phyloP scores from a whole-genome alignment of 2,113 vertebrate species.

The Microtus montanus region DNA sequence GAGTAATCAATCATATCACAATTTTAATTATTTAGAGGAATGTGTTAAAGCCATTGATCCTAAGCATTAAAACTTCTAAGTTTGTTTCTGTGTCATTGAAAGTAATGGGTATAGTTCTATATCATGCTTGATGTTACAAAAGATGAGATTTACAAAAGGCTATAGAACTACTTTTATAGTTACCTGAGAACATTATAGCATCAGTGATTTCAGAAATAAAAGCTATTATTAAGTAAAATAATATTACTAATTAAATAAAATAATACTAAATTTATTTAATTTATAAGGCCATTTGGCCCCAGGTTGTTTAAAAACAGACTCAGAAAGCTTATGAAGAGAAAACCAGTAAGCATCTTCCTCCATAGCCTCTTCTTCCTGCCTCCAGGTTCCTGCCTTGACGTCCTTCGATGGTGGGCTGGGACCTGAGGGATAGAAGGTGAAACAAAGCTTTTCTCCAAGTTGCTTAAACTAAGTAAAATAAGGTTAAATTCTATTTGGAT shows the following conservation, averaged over 20 bases:
- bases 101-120: not conserved
- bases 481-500: not conserved
- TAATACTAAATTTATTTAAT: too few species aligned
- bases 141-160: not conserved
- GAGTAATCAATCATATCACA: slow-evolving; percentile 19
- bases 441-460: not conserved
- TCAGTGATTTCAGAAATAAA: not conserved
- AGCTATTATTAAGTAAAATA: not conserved
- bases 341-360: not conserved
- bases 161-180: not conserved
- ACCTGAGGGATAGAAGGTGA: too few species aligned
- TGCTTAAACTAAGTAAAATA: too few species aligned
- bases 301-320: not conserved
- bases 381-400: not conserved
- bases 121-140: not conserved
- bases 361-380: not conserved
- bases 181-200: not conserved
- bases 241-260: too few species aligned
- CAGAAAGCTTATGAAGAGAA: not conserved
- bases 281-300: not conserved
- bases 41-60: not conserved
- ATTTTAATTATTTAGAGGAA: not conserved
- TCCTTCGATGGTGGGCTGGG: not conserved
- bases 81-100: not conserved
- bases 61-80: not conserved